These are phyloP conservation scores for Pentalonia nigronervosa DNA, from an alignment of 1,140 invertebrate genomes.

Conservation along the genomic window DNA sequence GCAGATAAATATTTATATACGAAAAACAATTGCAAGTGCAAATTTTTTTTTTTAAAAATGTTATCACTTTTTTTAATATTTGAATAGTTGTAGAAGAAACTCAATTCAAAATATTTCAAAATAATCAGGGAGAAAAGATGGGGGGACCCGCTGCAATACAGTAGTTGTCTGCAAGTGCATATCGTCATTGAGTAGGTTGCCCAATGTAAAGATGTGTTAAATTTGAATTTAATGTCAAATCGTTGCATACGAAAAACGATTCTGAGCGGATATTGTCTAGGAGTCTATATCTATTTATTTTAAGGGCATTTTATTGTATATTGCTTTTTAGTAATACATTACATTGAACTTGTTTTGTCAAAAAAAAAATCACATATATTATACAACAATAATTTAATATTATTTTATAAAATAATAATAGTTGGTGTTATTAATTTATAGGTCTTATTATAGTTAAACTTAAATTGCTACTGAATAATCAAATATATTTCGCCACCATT, in stretches of 20 bases:
- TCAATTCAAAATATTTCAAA: no score
- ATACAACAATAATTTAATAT: neutral
- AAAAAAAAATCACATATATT: neutral
- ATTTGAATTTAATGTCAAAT: neutral
- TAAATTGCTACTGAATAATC: neutral
- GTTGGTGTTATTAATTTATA: neutral
- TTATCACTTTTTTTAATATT: no score
- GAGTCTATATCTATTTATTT: neutral
- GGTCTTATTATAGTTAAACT: neutral
- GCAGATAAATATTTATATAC: no score
- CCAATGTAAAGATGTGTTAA: no score
- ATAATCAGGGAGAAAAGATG: no score
- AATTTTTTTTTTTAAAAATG: no score
- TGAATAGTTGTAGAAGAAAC: no score
- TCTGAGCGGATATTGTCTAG: neutral
- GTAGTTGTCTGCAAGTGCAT: no score
- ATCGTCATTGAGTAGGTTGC: neutral
- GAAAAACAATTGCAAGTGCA: no score
- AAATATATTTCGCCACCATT: neutral
- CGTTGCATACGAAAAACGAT: neutral
- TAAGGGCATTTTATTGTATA: neutral
- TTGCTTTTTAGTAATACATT: neutral
- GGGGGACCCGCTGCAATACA: neutral
- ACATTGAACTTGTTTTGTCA: neutral
- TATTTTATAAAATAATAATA: no score